Evolutionary conservation across 2,888 invertebrate genomes (phyloP).

Genomic region (Vanessa cardui): DNA sequence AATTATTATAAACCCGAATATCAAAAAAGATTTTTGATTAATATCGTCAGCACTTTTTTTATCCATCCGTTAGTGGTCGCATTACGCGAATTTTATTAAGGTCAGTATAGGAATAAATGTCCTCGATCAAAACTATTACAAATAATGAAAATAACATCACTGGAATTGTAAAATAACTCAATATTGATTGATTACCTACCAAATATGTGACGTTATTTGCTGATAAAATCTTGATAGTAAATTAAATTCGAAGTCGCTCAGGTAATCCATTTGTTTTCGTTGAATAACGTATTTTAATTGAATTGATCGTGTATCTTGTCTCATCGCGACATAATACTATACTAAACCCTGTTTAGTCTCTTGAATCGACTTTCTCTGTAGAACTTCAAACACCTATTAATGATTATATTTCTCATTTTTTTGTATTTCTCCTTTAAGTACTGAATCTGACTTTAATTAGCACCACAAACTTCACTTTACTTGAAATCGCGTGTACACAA

Average conservation of each 20-base stretch:
- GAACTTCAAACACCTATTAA: neutral
- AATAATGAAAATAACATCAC: too few species aligned
- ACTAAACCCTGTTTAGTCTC: slow-evolving; percentile 1
- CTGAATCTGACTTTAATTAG: neutral
- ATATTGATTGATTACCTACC: slow-evolving; percentile 3
- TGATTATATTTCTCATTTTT: too few species aligned
- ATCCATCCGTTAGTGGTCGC: too few species aligned
- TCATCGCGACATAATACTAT: neutral
- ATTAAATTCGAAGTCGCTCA: slow-evolving; percentile 13
- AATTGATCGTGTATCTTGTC: neutral
- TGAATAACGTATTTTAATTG: slow-evolving; percentile 17
- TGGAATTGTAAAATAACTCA: neutral
- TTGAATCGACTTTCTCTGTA: slow-evolving; percentile 8
- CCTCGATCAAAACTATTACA: too few species aligned
- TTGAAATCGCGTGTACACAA: slow-evolving; percentile 26
- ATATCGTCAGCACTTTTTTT: too few species aligned
- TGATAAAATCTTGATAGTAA: slow-evolving; percentile 14
- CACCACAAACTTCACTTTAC: slow-evolving; percentile 5
- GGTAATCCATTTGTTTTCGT: neutral
- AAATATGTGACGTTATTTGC: slow-evolving; percentile 46
- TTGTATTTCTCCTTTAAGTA: neutral
- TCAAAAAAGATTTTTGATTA: too few species aligned
- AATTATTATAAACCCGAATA: too few species aligned
- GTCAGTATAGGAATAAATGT: too few species aligned
- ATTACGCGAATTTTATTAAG: too few species aligned